Conservation (phyloP, 1,140 invertebrate genomes). For the Diprion similis region DNA sequence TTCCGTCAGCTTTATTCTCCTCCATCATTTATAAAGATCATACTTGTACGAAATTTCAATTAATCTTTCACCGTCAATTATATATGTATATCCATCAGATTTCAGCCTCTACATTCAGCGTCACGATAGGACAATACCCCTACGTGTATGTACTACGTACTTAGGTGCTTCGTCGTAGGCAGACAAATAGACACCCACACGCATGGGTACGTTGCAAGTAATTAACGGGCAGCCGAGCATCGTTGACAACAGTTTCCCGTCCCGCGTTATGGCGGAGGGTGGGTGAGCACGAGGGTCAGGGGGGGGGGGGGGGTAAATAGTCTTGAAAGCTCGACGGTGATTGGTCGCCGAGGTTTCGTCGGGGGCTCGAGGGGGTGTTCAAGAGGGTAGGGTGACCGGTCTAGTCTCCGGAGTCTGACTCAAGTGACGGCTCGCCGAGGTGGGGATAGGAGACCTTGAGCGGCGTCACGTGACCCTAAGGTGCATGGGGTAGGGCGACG, state of each 20-base stretch:
- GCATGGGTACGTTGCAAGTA: too few relatives aligned
- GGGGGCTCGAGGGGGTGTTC: slow-evolving; percentile 33
- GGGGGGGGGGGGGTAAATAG: background rate
- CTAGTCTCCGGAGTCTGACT: slow-evolving; percentile 3
- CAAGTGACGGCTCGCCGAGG: slow-evolving; percentile 19
- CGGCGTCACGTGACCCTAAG: slow-evolving; percentile 59
- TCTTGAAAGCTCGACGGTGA: slow-evolving; percentile 3
- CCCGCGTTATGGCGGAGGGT: background rate
- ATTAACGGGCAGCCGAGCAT: background rate
- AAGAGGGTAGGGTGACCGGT: slow-evolving; percentile 26
- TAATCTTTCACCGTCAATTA: too few relatives aligned
- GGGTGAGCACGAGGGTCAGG: too few relatives aligned
- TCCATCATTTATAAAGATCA: too few relatives aligned
- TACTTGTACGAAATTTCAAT: too few relatives aligned
- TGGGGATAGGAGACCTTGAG: slow-evolving; percentile 62
- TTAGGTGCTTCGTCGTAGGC: too few relatives aligned
- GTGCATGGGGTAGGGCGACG: slow-evolving; percentile 57
- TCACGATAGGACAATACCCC: background rate
- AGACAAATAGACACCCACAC: too few relatives aligned
- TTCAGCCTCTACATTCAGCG: too few relatives aligned
- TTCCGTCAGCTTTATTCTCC: too few relatives aligned
- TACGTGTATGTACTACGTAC: background rate
- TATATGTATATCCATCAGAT: too few relatives aligned
- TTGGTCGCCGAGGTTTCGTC: slow-evolving; percentile 20
- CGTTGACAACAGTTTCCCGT: background rate